Percentiles rank a stretch among this genome's conserved stretches.
These are phyloP conservation scores for Hemiprocne comata DNA, from an alignment of 2,113 vertebrate species.

Conservation along the genomic window DNA sequence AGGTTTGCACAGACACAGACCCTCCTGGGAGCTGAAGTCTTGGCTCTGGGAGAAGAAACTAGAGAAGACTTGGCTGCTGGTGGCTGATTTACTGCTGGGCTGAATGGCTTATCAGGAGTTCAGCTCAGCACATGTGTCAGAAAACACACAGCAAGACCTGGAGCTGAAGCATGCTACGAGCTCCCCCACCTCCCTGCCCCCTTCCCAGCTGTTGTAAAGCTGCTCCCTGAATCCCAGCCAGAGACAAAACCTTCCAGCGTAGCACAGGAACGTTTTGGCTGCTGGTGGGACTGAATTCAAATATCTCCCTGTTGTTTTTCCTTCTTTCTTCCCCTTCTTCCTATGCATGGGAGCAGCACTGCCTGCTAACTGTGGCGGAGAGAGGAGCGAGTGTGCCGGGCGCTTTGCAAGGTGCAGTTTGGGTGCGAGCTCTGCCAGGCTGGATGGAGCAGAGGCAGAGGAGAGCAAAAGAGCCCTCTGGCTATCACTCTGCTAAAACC, in stretches of 20 bases:
- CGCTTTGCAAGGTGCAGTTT: not conserved
- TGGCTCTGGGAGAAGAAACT: slow-evolving; percentile 11
- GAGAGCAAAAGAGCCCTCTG: accelerated
- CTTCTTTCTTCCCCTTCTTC: not conserved
- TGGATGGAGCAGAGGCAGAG: not conserved
- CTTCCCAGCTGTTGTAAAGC: slow-evolving; percentile 68
- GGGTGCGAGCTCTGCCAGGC: not conserved
- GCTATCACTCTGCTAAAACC: not conserved
- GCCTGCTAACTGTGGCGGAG: accelerated
- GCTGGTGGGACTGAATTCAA: slow-evolving; percentile 68
- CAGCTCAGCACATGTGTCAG: slow-evolving; percentile 47
- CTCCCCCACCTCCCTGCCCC: slow-evolving; percentile 17
- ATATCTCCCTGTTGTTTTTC: slow-evolving; percentile 35
- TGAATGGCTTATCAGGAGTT: slow-evolving; percentile 50
- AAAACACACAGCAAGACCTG: slow-evolving; percentile 48
- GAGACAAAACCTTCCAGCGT: slow-evolving; percentile 57
- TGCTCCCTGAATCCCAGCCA: slow-evolving; percentile 64
- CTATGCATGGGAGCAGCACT: not conserved
- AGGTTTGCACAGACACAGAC: not conserved
- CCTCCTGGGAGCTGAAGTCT: not conserved
- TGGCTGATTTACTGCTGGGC: slow-evolving; percentile 16
- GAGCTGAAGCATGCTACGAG: not conserved
- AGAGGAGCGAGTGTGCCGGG: accelerated
- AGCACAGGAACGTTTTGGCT: slow-evolving; percentile 57
- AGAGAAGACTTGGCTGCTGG: not conserved